Evolutionary conservation across 2,888 invertebrate species (phyloP).

Genomic region (Myopa testacea): DNA sequence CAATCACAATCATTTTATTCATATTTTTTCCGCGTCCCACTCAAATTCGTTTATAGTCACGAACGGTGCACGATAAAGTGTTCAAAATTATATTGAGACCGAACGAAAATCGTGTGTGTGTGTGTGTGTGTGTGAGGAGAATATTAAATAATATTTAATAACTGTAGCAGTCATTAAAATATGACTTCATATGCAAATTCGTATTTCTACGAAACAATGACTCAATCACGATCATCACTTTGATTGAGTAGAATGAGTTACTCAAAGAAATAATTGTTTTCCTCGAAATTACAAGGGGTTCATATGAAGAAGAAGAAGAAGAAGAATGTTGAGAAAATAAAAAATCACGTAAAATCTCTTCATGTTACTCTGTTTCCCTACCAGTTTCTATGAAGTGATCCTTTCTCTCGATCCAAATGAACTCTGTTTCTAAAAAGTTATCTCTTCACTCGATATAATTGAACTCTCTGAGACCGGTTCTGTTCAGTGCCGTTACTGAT

Average conservation of each 20-base stretch:
- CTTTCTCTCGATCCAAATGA: too few species aligned
- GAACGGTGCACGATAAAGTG: neutral
- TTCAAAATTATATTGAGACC: neutral
- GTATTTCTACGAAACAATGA: neutral
- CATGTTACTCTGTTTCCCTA: too few species aligned
- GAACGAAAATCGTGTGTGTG: neutral
- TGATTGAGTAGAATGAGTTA: neutral
- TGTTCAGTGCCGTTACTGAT: too few species aligned
- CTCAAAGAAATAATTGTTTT: neutral
- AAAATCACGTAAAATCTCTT: too few species aligned
- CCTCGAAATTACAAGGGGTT: too few species aligned
- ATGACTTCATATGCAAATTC: neutral
- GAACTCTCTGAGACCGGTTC: too few species aligned
- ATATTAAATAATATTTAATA: neutral
- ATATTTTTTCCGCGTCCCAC: conserved; percentile 11
- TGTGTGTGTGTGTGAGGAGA: neutral
- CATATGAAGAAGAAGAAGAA: too few species aligned
- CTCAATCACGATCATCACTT: conserved; percentile 12
- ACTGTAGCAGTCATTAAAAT: neutral
- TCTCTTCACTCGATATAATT: too few species aligned
- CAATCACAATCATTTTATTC: conserved; percentile 19
- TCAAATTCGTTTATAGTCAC: conserved; percentile 1
- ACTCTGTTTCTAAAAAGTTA: too few species aligned
- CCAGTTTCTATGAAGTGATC: too few species aligned
- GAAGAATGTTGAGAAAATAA: too few species aligned